phyloP scores from a whole-genome alignment of 2,888 invertebrate genomes.

The Eristalis intricaria region DNA sequence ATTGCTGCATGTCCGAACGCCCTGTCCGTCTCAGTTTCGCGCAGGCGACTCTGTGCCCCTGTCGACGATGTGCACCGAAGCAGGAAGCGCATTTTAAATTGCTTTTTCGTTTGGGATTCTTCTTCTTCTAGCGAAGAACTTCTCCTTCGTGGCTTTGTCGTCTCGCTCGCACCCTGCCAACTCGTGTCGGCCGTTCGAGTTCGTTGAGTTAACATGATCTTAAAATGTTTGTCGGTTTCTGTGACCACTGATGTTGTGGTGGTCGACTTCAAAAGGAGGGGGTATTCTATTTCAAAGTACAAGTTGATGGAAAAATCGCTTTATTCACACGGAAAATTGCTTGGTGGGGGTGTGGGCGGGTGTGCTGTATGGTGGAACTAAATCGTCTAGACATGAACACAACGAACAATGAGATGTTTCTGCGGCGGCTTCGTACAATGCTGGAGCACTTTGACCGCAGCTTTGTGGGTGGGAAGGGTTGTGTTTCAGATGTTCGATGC shows the following conservation, averaged over 20 bases:
- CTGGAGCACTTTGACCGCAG: background rate
- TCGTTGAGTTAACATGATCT: conserved; percentile 69
- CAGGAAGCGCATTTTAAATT: conserved; percentile 72
- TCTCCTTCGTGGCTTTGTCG: background rate
- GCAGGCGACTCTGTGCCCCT: conserved; percentile 34
- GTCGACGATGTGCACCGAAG: conserved; percentile 64
- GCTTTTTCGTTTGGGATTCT: conserved; percentile 39
- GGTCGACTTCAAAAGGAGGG: background rate
- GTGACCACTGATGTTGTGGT: conserved; percentile 60
- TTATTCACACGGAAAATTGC: conserved; percentile 48
- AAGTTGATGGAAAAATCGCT: conserved; percentile 13
- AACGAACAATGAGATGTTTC: background rate
- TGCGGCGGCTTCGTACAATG: background rate
- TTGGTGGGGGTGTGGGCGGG: conserved; percentile 29
- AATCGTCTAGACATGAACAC: conserved; percentile 45
- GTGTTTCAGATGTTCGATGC: no score
- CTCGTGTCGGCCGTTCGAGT: conserved; percentile 60
- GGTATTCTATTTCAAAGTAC: conserved; percentile 55
- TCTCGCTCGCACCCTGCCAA: conserved; percentile 33
- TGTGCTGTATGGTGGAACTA: conserved; percentile 9
- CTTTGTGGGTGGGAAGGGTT: no score
- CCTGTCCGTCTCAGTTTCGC: conserved; percentile 61
- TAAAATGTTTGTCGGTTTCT: conserved; percentile 67
- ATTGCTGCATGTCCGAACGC: conserved; percentile 69
- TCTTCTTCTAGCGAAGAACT: conserved; percentile 15